phyloP scores from a whole-genome alignment of 1,140 invertebrate species.

The Asbolus verrucosus region DNA sequence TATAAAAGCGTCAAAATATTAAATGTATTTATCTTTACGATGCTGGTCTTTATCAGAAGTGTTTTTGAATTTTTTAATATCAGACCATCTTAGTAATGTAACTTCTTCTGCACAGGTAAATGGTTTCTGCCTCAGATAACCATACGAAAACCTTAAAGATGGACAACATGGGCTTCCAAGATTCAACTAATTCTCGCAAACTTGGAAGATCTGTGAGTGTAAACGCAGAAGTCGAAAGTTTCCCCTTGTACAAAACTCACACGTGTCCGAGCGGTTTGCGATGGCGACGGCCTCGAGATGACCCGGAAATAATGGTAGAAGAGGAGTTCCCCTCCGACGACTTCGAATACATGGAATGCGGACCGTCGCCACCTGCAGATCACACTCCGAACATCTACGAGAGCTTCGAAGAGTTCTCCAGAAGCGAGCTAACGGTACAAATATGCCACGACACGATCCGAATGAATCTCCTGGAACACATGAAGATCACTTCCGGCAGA shows the following conservation, averaged over 20 bases:
- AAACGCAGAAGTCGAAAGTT: slow-evolving; percentile 61
- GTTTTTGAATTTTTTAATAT: slow-evolving; percentile 3
- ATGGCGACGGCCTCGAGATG: slow-evolving; percentile 65
- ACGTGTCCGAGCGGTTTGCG: slow-evolving; percentile 54
- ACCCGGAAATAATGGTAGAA: slow-evolving; percentile 73
- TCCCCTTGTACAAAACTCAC: slow-evolving; percentile 62
- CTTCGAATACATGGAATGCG: slow-evolving; percentile 79
- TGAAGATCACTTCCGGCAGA: slow-evolving; percentile 74
- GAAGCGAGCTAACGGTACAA: slow-evolving; percentile 75
- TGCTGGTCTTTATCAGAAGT: slow-evolving; percentile 30
- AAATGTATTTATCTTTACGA: too few species aligned
- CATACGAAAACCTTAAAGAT: slow-evolving; percentile 56
- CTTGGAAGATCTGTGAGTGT: slow-evolving; percentile 63
- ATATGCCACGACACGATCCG: slow-evolving; percentile 80
- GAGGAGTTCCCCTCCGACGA: slow-evolving; percentile 74
- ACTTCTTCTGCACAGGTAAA: slow-evolving; percentile 58
- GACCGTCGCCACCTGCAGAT: slow-evolving; percentile 78
- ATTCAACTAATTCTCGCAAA: slow-evolving; percentile 58
- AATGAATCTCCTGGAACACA: slow-evolving; percentile 77
- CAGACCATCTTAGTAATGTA: background rate
- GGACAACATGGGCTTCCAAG: slow-evolving; percentile 66
- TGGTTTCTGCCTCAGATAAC: slow-evolving; percentile 59
- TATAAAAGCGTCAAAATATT: too few species aligned
- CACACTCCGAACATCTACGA: slow-evolving; percentile 81
- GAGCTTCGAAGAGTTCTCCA: slow-evolving; percentile 77